Evolutionary conservation across 2,888 invertebrate species (phyloP).

Genomic region (Stegophylla sp.): DNA sequence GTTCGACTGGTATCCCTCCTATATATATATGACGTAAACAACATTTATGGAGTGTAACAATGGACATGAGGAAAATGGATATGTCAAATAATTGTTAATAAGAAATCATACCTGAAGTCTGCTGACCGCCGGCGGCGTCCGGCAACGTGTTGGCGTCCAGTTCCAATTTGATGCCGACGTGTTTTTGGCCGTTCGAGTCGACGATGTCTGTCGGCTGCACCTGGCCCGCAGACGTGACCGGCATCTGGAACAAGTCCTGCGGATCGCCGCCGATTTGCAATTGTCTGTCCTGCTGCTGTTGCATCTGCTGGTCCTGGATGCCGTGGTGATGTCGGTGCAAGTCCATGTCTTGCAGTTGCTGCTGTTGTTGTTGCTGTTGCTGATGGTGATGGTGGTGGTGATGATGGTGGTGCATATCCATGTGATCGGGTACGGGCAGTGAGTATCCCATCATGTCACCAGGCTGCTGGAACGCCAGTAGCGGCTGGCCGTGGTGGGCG

Average conservation of each 20-base stretch:
- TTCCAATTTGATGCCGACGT: slow-evolving; percentile 41
- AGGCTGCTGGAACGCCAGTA: slow-evolving; percentile 41
- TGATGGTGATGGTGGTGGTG: slow-evolving; percentile 42
- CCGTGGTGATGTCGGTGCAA: slow-evolving; percentile 33
- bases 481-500: slow-evolving; percentile 26
- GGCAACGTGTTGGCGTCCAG: slow-evolving; percentile 27
- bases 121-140: slow-evolving; percentile 3
- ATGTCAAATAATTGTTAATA: no score
- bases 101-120: slow-evolving; percentile 19
- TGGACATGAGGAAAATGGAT: no score
- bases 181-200: slow-evolving; percentile 29
- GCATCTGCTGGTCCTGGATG: slow-evolving; percentile 7
- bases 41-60: no score
- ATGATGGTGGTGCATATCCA: slow-evolving; percentile 45
- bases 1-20: slow-evolving; percentile 66
- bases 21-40: slow-evolving; percentile 60
- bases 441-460: slow-evolving; percentile 52
- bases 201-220: slow-evolving; percentile 11
- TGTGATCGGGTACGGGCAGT: slow-evolving; percentile 32
- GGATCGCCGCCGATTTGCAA: slow-evolving; percentile 47
- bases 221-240: slow-evolving; percentile 19
- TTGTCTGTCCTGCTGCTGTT: slow-evolving; percentile 34
- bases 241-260: slow-evolving; percentile 50
- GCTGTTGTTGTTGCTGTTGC: slow-evolving; percentile 30
- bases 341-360: slow-evolving; percentile 50